Evolutionary conservation across 2,888 invertebrate species (phyloP).

Genomic region (Nemurella pictetii): DNA sequence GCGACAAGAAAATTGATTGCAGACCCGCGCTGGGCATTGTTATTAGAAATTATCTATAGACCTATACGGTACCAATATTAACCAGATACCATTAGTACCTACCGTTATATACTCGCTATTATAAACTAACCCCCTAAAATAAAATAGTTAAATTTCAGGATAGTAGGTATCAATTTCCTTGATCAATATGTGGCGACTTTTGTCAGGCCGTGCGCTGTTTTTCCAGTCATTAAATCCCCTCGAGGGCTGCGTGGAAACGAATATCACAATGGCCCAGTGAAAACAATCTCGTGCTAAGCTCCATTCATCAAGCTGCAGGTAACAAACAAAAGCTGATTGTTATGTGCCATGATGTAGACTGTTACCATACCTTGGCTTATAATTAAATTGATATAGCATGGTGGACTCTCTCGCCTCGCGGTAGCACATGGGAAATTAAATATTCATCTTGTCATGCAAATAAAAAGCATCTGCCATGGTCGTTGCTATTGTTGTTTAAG

Average conservation of each 20-base stretch:
- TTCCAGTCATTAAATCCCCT: slow-evolving; percentile 15
- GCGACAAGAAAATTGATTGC: not conserved
- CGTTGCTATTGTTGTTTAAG: not conserved
- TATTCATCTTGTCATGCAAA: slow-evolving; percentile 24
- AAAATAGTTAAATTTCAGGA: not conserved
- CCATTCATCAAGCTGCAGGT: slow-evolving; percentile 13
- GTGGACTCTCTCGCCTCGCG: not conserved
- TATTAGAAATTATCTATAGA: not conserved
- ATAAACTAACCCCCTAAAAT: not conserved
- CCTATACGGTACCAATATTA: not conserved
- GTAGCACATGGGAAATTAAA: slow-evolving; percentile 27
- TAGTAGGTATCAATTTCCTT: slow-evolving; percentile 25
- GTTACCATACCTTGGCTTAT: not conserved
- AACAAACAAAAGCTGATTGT: not conserved
- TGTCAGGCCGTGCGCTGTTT: not conserved
- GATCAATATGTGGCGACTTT: slow-evolving; percentile 5
- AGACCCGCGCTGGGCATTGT: not conserved
- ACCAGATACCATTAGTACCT: not conserved
- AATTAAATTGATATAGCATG: not conserved
- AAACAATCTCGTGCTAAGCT: slow-evolving; percentile 20
- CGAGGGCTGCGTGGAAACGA: not conserved
- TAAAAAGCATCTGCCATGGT: not conserved
- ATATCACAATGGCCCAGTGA: not conserved
- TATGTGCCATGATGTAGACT: not conserved
- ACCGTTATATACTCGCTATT: too few species aligned